Evolutionary conservation across 2,888 invertebrate species (phyloP), one percentile per base, ranked within the genome.

Genomic region (Lycocerus yunnanus): DNA sequence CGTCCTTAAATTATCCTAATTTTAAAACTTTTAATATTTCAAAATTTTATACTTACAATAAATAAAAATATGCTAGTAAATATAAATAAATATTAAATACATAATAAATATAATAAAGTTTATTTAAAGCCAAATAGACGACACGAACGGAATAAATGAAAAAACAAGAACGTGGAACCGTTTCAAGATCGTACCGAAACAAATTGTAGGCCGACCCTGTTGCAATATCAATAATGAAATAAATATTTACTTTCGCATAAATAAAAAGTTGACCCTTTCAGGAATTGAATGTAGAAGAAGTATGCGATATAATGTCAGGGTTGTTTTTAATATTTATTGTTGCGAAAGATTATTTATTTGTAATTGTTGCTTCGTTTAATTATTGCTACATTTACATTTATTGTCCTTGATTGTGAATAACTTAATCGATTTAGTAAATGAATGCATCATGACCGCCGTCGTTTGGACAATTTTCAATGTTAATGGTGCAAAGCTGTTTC

Each of bases 271-370:
- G 72, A 67, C 58, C 66, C 72, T 60, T 60, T 61, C 60, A 21
- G 67, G 68, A 72, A 71, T 8, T 21, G 43, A 58, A 58, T 18
- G 61, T 18, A 72, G 72, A 72, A 68, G 27, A 24, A 24, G 59
- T 60, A 20, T 68, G 58, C 15, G 68, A 69, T 72, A 72, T 43
- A 43, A 72, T 72, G 72, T 72, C 72, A 72, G 72, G 72, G 72
- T 68, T 72, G 21, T 43, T 69, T 63, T 69, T 18, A 58, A 20
- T 18, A 58, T 58, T 15, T 60, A 21, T 68, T 24, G 6, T 60
- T 59, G 24, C 24, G 14, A 20, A 20, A 20, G 20, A 20, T 63
- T 63, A 63, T 63, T 63, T 63, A 63, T 63, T 43, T 43, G n/a
- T 43, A 43, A 43, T 43, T 43, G 43, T 43, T 43, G 43, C 43